Base-by-base conservation (phyloP, 2,113 vertebrate genomes). In the Zosterops lateralis region DNA sequence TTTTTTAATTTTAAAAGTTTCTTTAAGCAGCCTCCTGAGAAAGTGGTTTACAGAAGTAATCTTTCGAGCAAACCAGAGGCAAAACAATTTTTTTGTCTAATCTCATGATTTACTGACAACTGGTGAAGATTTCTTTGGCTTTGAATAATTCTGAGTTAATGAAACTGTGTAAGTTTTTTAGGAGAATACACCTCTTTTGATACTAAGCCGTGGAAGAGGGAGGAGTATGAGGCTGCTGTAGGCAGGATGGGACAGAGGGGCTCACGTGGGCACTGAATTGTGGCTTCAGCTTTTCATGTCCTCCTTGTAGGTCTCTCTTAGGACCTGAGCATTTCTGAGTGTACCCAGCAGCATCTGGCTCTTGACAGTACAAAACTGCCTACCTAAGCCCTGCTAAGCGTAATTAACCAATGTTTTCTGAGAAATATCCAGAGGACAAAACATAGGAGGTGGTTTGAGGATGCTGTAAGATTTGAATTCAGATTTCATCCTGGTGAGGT, bases 111-210 rank as follows among this genome's bases (percentile, higher is more conserved):
- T 74, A 44, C 36, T 60, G 15, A 7, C 56, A 56, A 31, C 2
- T 82, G 62, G 7, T n/a, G 38, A 62, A 70, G 28, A 38, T 54
- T 83, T 72, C 32, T 89, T 80, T 67, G 11, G 16, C 26, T 84
- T 85, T 65, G 26, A 53, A 26, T 82, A 5, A 5, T 76, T 94
- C 20, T 75, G n/a, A 48, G 56, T 54, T 66, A 22, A 24, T 58
- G 9, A 61, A 19, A 78, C 29, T 45, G 42, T 57, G 9, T 58
- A 36, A 38, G 8, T 62, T 13, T 70, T 91, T 94, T 79, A 2
- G n/a, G 9, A 75, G 68, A 82, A 17, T 6, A 3, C 0, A 0
- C 3, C 3, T 74, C 13, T 80, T 1, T n/a, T 57, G 40, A 6
- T 86, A 6, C 6, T 19, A 40, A 73, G 21, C 20, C 3, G 1